Base-by-base conservation (phyloP, 2,113 vertebrate genomes). In the Triplophysa siluroides region DNA sequence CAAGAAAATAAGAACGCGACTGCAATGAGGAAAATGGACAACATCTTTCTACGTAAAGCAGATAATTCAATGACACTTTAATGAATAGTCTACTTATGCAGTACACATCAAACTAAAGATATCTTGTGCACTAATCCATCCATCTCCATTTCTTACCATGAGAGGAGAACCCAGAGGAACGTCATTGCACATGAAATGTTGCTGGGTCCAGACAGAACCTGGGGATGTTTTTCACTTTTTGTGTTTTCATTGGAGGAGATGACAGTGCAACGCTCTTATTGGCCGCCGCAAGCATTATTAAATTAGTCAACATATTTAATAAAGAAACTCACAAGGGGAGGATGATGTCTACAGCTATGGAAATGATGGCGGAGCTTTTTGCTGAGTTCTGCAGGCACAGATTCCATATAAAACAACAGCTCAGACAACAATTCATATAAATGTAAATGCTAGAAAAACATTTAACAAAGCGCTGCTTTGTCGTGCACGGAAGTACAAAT, bases 61-160 rank as follows among this genome's bases (percentile, higher is more conserved):
- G 54, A 21, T 58, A 8, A 21, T 24, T n/a, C 52, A 33, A 21
- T 24, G 9, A 72, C 47, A 71, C 45, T 26, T 14, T 29, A 54
- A 54, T 54, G n/a, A 72, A 26, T 24, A 26, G 50, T 70, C 4
- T n/a, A 41, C 38, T 69, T 45, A 45, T 45, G 8, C 21, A 69
- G 38, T 23, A 43, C 19, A 69, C 66, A 69, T 69, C n/a, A 67
- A 29, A 67, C 24, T 67, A 24, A 19, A 67, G 65, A 67, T 72
- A 23, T 50, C 45, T 54, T 18, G 24, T 50, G 68, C 50, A 24
- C 19, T 24, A 50, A 5, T 16, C 16, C 50, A 52, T 52, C 50
- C 14, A 14, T 52, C 50, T 52, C n/a, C 50, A 14, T 52, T 18
- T 18, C 16, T 52, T 52, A 1, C 18, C 5, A 4, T 52, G 50